phyloP scores from a whole-genome alignment of 2,888 invertebrate species.

The Gnatocerus cornutus region DNA sequence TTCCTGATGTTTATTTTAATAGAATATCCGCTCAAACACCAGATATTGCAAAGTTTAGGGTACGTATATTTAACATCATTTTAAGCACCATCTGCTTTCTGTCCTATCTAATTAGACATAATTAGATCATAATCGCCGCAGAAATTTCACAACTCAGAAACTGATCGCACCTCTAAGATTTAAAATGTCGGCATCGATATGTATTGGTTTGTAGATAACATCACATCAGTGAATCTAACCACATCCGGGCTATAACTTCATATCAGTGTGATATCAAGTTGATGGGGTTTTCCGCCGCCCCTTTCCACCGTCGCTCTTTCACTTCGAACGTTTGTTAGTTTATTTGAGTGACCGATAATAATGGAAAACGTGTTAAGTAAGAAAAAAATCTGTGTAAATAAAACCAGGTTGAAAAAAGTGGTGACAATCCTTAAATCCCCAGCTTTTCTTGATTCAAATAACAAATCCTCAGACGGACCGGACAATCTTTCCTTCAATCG shows the following conservation, averaged over 20 bases:
- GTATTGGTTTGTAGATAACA: slow-evolving; percentile 58
- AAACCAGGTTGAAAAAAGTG: neutral
- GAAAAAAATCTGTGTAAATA: no score
- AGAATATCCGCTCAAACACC: slow-evolving; percentile 42
- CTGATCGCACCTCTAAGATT: slow-evolving; percentile 39
- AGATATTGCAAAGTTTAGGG: slow-evolving; percentile 38
- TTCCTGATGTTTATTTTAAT: slow-evolving; percentile 40
- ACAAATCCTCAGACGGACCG: neutral
- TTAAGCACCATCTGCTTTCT: slow-evolving; percentile 42
- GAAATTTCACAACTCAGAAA: neutral
- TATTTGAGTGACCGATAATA: slow-evolving; percentile 40
- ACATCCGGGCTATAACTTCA: slow-evolving; percentile 68
- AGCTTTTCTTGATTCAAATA: slow-evolving; percentile 2
- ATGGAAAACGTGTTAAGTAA: no score
- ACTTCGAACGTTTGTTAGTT: slow-evolving; percentile 27
- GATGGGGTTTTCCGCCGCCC: slow-evolving; percentile 61
- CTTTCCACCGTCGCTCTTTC: slow-evolving; percentile 39
- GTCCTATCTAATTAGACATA: no score
- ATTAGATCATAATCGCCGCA: no score
- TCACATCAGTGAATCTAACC: slow-evolving; percentile 69
- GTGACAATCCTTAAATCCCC: slow-evolving; percentile 2
- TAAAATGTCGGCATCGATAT: slow-evolving; percentile 57
- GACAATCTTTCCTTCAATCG: no score
- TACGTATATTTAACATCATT: slow-evolving; percentile 43
- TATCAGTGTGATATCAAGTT: slow-evolving; percentile 67